Evolutionary conservation across 2,113 vertebrate genomes (phyloP).

Genomic region (Struthidea cinerea): DNA sequence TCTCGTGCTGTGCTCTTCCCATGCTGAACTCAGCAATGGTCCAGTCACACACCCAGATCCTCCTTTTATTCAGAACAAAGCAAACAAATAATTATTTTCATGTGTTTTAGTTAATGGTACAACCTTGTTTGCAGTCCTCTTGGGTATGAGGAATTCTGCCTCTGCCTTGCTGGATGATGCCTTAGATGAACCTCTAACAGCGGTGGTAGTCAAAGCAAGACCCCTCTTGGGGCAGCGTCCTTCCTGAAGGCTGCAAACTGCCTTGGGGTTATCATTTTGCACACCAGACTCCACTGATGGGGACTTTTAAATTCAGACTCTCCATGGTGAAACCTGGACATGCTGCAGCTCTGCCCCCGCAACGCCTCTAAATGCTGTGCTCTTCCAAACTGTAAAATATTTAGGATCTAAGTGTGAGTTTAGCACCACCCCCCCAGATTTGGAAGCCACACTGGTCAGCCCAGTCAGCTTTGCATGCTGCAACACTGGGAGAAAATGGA

Average conservation of each 20-base stretch:
- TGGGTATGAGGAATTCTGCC: not conserved
- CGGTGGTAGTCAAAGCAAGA: not conserved
- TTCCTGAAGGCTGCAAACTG: not conserved
- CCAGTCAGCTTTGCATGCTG: not conserved
- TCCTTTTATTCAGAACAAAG: not conserved
- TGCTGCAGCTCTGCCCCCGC: not conserved
- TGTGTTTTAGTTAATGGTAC: not conserved
- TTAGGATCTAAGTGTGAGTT: not conserved
- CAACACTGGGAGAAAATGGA: slow-evolving; percentile 17
- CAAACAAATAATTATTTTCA: not conserved
- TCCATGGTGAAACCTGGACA: not conserved
- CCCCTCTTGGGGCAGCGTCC: not conserved
- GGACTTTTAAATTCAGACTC: not conserved
- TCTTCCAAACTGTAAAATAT: not conserved
- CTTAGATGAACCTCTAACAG: not conserved
- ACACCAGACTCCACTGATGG: not conserved
- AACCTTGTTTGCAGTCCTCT: not conserved
- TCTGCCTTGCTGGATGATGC: not conserved
- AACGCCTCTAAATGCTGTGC: not conserved
- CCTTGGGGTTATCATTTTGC: not conserved
- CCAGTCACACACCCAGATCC: not conserved
- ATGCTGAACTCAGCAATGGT: not conserved
- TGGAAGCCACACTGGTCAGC: not conserved
- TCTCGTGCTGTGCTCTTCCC: not conserved
- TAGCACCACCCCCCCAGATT: not conserved